Evolutionary conservation across 2,113 vertebrate genomes (phyloP).

Genomic region (Engystomops pustulosus): DNA sequence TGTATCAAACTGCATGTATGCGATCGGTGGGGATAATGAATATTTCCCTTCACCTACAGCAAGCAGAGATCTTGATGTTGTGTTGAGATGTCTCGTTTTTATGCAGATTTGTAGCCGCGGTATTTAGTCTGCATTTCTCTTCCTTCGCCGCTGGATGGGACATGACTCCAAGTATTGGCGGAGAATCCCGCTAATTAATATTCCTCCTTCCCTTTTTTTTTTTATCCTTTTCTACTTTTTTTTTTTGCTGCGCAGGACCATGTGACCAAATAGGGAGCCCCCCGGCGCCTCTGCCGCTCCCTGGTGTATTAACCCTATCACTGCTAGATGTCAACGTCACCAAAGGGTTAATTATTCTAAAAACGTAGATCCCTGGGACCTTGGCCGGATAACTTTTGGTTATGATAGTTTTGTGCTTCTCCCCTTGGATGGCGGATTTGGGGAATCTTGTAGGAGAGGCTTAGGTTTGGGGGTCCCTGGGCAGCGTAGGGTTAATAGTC

Average conservation of each 20-base stretch:
- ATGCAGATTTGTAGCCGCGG: neutral
- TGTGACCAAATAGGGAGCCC: neutral
- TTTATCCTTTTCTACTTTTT: too few relatives aligned
- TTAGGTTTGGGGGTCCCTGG: constrained; percentile 56
- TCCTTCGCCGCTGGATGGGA: neutral
- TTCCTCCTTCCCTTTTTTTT: neutral
- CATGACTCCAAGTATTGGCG: neutral
- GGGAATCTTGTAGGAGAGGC: neutral
- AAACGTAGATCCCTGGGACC: too few relatives aligned
- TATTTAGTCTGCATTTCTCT: neutral
- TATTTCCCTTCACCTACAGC: neutral
- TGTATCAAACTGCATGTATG: neutral
- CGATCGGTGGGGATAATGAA: neutral
- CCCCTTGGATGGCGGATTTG: too few relatives aligned
- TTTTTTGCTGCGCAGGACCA: neutral
- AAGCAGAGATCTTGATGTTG: neutral
- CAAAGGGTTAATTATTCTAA: neutral
- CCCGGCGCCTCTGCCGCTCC: neutral
- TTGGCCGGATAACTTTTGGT: too few relatives aligned
- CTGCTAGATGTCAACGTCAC: neutral
- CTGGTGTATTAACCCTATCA: constrained; percentile 5
- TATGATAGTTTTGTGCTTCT: too few relatives aligned
- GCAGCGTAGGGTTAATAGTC: constrained; percentile 81
- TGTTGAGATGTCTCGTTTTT: neutral
- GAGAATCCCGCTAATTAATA: neutral